phyloP scores from a whole-genome alignment of 2,888 invertebrate species.

The Stomorhina lunata region DNA sequence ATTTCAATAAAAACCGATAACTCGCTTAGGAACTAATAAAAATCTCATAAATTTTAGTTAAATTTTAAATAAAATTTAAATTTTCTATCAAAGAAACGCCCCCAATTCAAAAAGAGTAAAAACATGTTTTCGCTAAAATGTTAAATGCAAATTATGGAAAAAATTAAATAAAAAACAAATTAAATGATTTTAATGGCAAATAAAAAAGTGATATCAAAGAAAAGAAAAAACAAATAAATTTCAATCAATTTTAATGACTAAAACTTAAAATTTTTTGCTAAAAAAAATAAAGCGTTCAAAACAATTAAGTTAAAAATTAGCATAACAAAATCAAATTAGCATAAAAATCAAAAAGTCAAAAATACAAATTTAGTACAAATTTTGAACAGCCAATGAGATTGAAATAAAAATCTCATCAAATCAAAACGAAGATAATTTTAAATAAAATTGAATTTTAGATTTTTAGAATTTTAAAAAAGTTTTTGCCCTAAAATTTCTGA shows the following conservation, averaged over 20 bases:
- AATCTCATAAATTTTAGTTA: slow-evolving; percentile 37
- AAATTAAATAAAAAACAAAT: slow-evolving; percentile 23
- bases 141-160: slow-evolving; percentile 43
- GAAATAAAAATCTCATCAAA: slow-evolving; percentile 22
- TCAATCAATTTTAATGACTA: too few relatives aligned
- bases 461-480: not conserved
- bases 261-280: too few relatives aligned
- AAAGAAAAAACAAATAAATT: slow-evolving; percentile 43
- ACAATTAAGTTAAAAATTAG: slow-evolving; percentile 47
- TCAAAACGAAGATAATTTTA: not conserved
- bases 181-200: slow-evolving; percentile 2
- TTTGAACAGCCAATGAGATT: slow-evolving; percentile 31
- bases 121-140: slow-evolving; percentile 11
- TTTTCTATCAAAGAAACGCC: slow-evolving; percentile 44
- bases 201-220: not conserved
- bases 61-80: not conserved
- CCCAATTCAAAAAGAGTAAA: slow-evolving; percentile 11
- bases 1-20: not conserved
- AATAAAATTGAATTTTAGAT: too few relatives aligned
- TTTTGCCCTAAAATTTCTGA: not conserved
- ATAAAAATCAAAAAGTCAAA: not conserved
- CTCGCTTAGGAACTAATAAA: slow-evolving; percentile 14
- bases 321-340: slow-evolving; percentile 58
- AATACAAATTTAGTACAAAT: not conserved
- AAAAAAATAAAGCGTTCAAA: slow-evolving; percentile 25